Percentiles rank a stretch among this genome's conserved stretches.
Conservation (phyloP, 1,140 invertebrate genomes). For the Platyura marginata region DNA sequence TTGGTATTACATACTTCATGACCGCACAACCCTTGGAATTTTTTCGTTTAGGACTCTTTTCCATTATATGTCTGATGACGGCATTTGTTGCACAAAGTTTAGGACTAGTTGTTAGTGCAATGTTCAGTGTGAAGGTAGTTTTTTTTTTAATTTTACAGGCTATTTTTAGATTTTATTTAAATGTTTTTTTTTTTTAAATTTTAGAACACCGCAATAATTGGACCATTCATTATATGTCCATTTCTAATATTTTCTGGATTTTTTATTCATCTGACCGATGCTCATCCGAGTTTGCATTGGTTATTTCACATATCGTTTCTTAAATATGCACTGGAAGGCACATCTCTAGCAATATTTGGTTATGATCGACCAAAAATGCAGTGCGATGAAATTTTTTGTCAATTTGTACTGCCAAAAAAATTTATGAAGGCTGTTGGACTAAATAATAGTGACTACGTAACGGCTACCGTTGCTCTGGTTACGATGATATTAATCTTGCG, state of each 20-base stretch:
- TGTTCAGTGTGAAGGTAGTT: constrained; percentile 50
- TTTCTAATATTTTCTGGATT: constrained; percentile 81
- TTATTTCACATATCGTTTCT: constrained; percentile 71
- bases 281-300: constrained; percentile 62
- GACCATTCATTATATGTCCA: constrained; percentile 64
- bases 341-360: constrained; percentile 38
- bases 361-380: constrained; percentile 45
- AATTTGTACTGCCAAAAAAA: constrained; percentile 44
- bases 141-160: constrained; percentile 4
- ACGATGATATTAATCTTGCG: constrained; percentile 14
- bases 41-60: constrained; percentile 46
- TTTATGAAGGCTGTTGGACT: constrained; percentile 57
- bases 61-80: constrained; percentile 51
- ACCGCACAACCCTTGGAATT: constrained; percentile 59
- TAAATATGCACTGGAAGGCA: constrained; percentile 57
- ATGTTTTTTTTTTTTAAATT: constrained; percentile 1
- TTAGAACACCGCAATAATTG: constrained; percentile 69
- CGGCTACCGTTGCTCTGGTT: constrained; percentile 13
- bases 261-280: constrained; percentile 69
- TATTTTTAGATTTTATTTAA: constrained; percentile 3
- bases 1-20: constrained; percentile 62
- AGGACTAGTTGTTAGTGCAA: constrained; percentile 64
- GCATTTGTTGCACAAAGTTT: constrained; percentile 68
- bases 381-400: constrained; percentile 46
- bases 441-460: constrained; percentile 26